Evolutionary conservation across 2,888 invertebrate genomes (phyloP), one percentile per base, ranked within the genome.

Genomic region (Cerceris rybyensis): DNA sequence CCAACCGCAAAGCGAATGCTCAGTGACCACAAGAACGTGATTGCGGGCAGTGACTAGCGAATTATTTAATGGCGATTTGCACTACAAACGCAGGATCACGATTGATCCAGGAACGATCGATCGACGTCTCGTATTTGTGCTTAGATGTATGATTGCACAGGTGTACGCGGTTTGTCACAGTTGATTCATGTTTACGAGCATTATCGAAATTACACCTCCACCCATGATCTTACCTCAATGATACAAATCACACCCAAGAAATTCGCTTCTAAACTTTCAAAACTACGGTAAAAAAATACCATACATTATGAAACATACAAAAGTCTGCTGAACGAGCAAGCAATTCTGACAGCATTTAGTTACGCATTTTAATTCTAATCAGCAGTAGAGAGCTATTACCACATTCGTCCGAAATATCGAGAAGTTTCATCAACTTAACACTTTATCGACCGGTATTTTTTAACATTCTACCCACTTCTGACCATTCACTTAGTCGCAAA

Each of bases 141-240:
- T 4, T 11, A n/a, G 16, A 8, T 7, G 54, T 17, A 11, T 17
- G 54, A 17, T 52, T 65, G 42, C 77, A 17, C 70, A 78, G 70
- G 65, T 75, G 77, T 55, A 58, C 49, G 63, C 69, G 70, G 70
- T 70, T 66, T 55, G 67, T 59, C 63, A 76, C 78, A 64, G 54
- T 55, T 69, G 69, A 78, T 66, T 77, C 65, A 50, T 65, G 49
- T 17, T 41, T 49, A 57, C 54, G 60, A 61, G 49, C 59, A 58
- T 77, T 64, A 71, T 77, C 42, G 69, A 77, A 77, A 65, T 57
- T 58, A 46, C 58, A 39, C 43, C 39, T 58, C 49, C 50, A 11
- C 11, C 4, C 57, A 50, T 2, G 28, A 14, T 54, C 64, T 14
- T 46, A 57, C 69, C 60, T 71, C 78, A 68, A 50, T 60, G 64